Conservation (phyloP, 2,113 vertebrate species). For the Oenanthe oenanthe region DNA sequence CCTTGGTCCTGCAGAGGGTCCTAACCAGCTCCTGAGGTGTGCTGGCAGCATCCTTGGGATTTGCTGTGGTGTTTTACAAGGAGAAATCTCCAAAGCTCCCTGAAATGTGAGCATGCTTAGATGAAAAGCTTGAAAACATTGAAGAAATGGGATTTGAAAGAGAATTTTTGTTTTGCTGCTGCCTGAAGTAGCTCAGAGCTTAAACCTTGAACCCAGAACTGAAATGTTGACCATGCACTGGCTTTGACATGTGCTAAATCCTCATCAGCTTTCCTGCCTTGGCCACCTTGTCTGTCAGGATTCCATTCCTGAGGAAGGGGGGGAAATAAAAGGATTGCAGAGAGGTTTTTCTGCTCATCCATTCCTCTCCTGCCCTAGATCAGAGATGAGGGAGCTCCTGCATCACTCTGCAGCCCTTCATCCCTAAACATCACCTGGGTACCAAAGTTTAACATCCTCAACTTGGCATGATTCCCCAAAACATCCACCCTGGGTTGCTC, state of each 20-base stretch:
- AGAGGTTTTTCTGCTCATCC: not conserved
- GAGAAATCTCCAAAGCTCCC: not conserved
- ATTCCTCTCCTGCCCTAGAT: not conserved
- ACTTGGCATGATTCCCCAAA: not conserved
- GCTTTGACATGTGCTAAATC: not conserved
- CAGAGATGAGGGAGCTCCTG: not conserved
- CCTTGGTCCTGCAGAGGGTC: conserved; percentile 39
- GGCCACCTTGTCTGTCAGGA: not conserved
- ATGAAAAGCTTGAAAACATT: not conserved
- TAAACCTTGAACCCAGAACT: not conserved
- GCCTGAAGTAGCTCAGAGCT: not conserved
- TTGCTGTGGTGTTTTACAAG: not conserved
- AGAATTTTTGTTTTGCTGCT: not conserved
- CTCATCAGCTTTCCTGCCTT: not conserved
- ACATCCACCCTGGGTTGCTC: not conserved
- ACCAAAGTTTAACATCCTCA: not conserved
- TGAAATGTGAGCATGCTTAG: not conserved
- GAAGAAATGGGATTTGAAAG: not conserved
- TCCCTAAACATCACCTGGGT: not conserved
- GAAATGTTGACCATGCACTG: not conserved
- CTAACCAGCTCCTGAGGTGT: not conserved
- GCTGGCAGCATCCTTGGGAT: not conserved
- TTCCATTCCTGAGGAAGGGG: not conserved
- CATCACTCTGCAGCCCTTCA: not conserved
- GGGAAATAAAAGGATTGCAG: not conserved